phyloP scores from a whole-genome alignment of 2,888 invertebrate genomes.

The Disparrhopalites patrizii region DNA sequence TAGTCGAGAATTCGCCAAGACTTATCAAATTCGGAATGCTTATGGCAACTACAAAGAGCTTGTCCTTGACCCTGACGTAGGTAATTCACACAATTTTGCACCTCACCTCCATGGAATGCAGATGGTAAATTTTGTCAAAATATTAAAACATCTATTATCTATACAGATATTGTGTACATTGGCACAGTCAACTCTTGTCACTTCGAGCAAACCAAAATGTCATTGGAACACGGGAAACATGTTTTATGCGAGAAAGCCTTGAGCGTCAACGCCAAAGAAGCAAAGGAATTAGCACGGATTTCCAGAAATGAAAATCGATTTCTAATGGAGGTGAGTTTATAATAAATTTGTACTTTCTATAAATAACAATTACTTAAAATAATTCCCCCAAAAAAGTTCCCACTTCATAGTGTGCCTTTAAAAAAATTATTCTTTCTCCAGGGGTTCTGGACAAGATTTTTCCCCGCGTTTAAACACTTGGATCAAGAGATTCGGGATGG shows the following conservation, averaged over 20 bases:
- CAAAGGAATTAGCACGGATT: conserved; percentile 60
- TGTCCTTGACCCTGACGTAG: conserved; percentile 68
- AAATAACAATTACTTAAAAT: neutral
- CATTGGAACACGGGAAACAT: conserved; percentile 78
- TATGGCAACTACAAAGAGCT: conserved; percentile 73
- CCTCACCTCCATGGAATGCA: neutral
- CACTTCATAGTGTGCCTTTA: conserved; percentile 27
- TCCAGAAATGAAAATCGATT: conserved; percentile 53
- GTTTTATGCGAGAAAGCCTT: conserved; percentile 88
- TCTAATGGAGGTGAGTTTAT: conserved; percentile 52
- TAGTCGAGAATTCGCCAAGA: conserved; percentile 70
- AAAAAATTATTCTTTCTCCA: conserved; percentile 45
- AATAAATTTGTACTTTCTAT: neutral
- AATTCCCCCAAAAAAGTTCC: neutral
- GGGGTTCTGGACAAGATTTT: conserved; percentile 81
- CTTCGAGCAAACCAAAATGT: conserved; percentile 64
- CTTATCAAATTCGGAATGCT: conserved; percentile 65
- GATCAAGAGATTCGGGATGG: conserved; percentile 63
- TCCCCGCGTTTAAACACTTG: conserved; percentile 70
- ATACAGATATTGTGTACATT: conserved; percentile 77
- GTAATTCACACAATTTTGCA: conserved; percentile 57
- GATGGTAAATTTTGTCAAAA: neutral
- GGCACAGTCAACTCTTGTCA: conserved; percentile 74
- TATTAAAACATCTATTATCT: neutral
- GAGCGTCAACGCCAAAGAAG: conserved; percentile 71